A percentile compares a stretch with the other conserved stretches of the same genome.
Conservation (phyloP, 2,888 invertebrate genomes). For the Sepioteuthis lessoniana region DNA sequence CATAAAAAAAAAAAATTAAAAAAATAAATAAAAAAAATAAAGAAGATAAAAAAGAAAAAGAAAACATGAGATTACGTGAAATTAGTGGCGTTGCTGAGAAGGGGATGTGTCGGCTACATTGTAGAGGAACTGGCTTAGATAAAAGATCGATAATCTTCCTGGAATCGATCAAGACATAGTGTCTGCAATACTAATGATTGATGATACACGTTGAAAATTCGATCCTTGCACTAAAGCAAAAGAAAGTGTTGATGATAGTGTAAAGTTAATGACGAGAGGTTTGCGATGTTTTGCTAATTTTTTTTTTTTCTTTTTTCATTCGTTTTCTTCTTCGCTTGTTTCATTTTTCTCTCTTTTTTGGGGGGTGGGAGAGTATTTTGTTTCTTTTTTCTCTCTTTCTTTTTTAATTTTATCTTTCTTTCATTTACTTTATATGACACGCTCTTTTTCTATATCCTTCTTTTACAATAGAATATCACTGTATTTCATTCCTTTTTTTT, state of each 20-base stretch:
- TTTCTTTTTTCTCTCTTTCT: too few species aligned
- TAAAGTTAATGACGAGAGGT: neutral
- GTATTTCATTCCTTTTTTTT: too few species aligned
- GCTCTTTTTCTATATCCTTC: too few species aligned
- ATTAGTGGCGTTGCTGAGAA: neutral
- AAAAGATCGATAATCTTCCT: neutral
- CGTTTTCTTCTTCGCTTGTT: too few species aligned
- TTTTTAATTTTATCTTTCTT: too few species aligned
- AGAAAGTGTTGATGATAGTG: neutral
- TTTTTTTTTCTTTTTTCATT: neutral
- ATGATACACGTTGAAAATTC: neutral
- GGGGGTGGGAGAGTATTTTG: too few species aligned
- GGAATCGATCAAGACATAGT: neutral
- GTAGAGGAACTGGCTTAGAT: neutral
- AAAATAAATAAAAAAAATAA: neutral
- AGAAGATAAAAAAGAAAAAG: neutral
- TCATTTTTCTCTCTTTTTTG: too few species aligned
- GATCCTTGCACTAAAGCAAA: neutral
- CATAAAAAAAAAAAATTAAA: neutral
- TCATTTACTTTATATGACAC: too few species aligned
- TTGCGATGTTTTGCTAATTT: neutral
- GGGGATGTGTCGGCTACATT: neutral
- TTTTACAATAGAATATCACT: too few species aligned
- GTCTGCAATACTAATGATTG: conserved; percentile 21
- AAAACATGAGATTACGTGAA: neutral